A percentile compares a stretch with the other conserved stretches of the same genome.
Conservation (phyloP, 2,888 invertebrate genomes). For the Cantharis nigra region DNA sequence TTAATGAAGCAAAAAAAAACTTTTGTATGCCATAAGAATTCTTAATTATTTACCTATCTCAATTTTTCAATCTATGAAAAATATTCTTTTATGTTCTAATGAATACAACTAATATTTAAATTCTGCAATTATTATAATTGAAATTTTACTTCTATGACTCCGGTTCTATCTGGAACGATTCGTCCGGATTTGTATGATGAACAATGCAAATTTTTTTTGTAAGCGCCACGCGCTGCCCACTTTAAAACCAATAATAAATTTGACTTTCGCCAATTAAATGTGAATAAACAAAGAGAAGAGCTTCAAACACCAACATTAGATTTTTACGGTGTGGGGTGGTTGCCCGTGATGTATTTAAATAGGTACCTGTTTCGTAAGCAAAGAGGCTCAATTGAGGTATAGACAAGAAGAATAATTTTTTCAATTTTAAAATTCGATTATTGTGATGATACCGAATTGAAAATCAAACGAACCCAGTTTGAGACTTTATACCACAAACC, state of each 20-base stretch:
- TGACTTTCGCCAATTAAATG: not conserved
- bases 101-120: not conserved
- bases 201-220: not conserved
- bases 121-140: not conserved
- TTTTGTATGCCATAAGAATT: not conserved
- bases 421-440: not conserved
- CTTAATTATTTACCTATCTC: not conserved
- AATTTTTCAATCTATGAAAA: not conserved
- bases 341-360: constrained; percentile 15
- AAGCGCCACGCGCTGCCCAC: not conserved
- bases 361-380: constrained; percentile 1
- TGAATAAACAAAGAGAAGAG: not conserved
- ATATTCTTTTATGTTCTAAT: not conserved
- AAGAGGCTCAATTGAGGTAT: constrained; percentile 9
- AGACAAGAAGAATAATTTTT: not conserved
- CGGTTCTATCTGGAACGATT: not conserved
- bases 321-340: constrained; percentile 6
- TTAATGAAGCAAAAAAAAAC: not conserved
- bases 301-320: not conserved
- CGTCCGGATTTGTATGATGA: not conserved
- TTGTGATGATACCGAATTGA: not conserved
- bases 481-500: not conserved
- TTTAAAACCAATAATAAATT: not conserved
- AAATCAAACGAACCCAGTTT: not conserved
- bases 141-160: not conserved